Evolutionary conservation across 2,113 vertebrate species (phyloP), one percentile per base, ranked within the genome.

Genomic region (Mungos mungo): DNA sequence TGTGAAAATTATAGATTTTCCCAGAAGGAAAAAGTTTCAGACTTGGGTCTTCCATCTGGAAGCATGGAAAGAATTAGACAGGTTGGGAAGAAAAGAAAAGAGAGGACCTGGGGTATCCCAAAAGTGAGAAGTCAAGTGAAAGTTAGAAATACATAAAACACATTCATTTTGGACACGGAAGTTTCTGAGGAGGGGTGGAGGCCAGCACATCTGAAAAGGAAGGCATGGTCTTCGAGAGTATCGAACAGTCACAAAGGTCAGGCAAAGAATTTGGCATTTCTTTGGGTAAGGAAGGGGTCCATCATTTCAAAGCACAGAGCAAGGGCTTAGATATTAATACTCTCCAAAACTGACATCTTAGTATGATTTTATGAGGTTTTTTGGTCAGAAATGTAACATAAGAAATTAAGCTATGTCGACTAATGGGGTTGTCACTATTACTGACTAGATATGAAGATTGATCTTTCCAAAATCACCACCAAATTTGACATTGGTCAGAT

Each of bases 341-440:
- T 15, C 0, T 13, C 19, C 45, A 79, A 94, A 82, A 4, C 33
- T 71, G 52, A 77, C 14, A 87, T 72, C 41, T 57, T 52, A 80
- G 4, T n/a, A 31, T 10, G 7, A 86, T 21, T 68, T 80, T 71
- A 77, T 52, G 47, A 72, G 50, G 47, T 21, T 71, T 77, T 52
- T 52, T 31, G 15, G 95, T 52, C 31, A 82, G 25, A 65, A 92
- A 71, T 86, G 4, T 65, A 92, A 88, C 33, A 79, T 31, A 33
- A 29, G 35, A 11, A 88, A 66, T 85, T 94, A 54, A 72, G 15
- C 35, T 65, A 85, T 50, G 82, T 92, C 45, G 11, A 83, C 88
- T 76, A 96, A 5, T 19, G 15, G 6, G 16, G 5, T 50, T 86
- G 35, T 65, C 29, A 8, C 18, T 86, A 50, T 35, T 66, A 27